These are phyloP conservation scores for Campopleginae sp. DNA, from an alignment of 2,888 invertebrate species.

Conservation along the genomic window DNA sequence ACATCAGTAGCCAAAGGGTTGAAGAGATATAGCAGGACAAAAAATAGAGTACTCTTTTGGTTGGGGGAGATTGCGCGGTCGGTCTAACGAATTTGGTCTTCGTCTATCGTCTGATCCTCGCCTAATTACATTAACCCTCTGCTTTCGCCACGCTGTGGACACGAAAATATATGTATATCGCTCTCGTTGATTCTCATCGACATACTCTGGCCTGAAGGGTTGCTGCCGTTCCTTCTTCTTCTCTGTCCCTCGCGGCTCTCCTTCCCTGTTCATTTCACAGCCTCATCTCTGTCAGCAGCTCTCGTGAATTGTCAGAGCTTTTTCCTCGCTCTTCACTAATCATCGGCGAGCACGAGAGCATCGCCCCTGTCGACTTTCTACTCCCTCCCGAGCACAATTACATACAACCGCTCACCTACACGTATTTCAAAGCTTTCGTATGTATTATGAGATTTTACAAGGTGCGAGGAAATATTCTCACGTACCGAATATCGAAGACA, in stretches of 20 bases:
- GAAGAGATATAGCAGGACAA: conserved; percentile 14
- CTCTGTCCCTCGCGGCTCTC: conserved; percentile 17
- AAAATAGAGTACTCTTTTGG: conserved; percentile 3
- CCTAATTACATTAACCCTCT: conserved; percentile 60
- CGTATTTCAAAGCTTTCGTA: background rate
- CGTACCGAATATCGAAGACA: conserved; percentile 64
- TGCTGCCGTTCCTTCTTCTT: conserved; percentile 4
- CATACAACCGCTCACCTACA: background rate
- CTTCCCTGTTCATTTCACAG: conserved; percentile 43
- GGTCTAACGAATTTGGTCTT: conserved; percentile 58
- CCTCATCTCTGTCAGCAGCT: conserved; percentile 41
- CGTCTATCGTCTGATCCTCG: conserved; percentile 47
- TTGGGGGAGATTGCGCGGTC: conserved; percentile 20
- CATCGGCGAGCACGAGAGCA: conserved; percentile 46
- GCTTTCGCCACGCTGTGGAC: conserved; percentile 21
- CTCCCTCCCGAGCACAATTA: conserved; percentile 4
- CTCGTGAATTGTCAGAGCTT: conserved; percentile 47
- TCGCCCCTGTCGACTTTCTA: conserved; percentile 40
- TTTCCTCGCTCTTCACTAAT: conserved; percentile 54
- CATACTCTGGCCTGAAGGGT: conserved; percentile 27
- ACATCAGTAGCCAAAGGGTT: background rate
- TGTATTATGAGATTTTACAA: conserved; percentile 32
- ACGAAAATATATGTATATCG: background rate
- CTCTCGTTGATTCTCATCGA: conserved; percentile 44
- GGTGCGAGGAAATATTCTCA: conserved; percentile 59